These are phyloP conservation scores for Drosophila nebulosa DNA, from an alignment of 1,140 invertebrate species.

Conservation along the genomic window DNA sequence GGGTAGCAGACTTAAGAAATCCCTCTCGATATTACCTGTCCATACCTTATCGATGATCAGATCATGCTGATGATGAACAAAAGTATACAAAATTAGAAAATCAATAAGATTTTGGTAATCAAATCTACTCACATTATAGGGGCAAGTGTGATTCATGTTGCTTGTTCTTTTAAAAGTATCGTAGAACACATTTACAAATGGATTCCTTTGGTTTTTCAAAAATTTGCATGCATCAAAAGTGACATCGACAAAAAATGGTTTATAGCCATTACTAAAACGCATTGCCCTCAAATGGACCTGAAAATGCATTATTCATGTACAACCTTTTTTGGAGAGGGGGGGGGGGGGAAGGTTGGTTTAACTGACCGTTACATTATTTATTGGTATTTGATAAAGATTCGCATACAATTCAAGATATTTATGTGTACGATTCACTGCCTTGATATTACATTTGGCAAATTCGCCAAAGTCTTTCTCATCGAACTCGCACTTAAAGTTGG, in stretches of 20 bases:
- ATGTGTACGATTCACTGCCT: constrained; percentile 42
- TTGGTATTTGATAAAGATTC: background rate
- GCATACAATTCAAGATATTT: constrained; percentile 30
- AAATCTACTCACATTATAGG: constrained; percentile 18
- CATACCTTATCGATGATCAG: constrained; percentile 15
- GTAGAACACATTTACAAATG: background rate
- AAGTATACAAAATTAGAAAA: background rate
- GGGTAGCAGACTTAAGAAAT: background rate
- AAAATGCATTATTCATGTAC: background rate
- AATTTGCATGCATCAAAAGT: constrained; percentile 18
- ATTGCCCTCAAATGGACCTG: constrained; percentile 2
- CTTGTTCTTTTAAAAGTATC: background rate
- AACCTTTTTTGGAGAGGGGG: background rate
- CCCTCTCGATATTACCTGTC: constrained; percentile 25
- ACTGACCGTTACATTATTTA: constrained; percentile 17
- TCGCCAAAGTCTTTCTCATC: background rate
- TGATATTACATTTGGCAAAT: constrained; percentile 27
- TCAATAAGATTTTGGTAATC: too few species aligned
- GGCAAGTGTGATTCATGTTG: constrained; percentile 33
- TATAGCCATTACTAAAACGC: constrained; percentile 20
- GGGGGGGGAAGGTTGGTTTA: too few species aligned
- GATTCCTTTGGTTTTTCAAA: background rate
- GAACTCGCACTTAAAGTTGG: constrained; percentile 33
- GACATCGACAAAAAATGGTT: constrained; percentile 13
- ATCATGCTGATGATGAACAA: constrained; percentile 24